Evolutionary conservation across 2,113 vertebrate genomes (phyloP).

Genomic region (Platysteira castanea): DNA sequence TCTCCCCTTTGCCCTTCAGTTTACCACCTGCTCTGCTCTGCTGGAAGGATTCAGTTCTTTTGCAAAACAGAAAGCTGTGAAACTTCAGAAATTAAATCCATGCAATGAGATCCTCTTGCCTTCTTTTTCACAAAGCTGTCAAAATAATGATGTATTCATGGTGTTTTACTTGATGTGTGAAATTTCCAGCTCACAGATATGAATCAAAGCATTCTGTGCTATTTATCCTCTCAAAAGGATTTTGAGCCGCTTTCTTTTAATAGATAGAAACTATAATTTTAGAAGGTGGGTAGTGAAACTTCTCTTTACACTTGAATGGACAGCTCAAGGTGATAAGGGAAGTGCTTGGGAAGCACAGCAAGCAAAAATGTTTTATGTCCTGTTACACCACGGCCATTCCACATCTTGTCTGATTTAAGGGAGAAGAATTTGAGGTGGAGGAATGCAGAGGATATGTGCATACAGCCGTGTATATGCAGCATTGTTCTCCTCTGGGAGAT

Average conservation of each 20-base stretch:
- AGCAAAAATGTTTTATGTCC: neutral
- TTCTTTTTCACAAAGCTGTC: constrained; percentile 42
- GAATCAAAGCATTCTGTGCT: constrained; percentile 46
- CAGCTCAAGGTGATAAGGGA: constrained; percentile 28
- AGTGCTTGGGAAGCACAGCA: neutral
- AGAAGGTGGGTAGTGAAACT: constrained; percentile 8
- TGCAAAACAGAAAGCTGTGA: constrained; percentile 26
- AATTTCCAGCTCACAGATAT: constrained; percentile 35
- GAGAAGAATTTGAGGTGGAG: neutral
- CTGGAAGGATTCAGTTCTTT: constrained; percentile 1
- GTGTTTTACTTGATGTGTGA: constrained; percentile 45
- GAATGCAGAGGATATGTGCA: neutral
- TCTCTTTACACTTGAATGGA: neutral
- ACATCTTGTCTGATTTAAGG: neutral
- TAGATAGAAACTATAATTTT: constrained; percentile 46
- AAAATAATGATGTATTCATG: constrained; percentile 53
- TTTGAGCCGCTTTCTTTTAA: neutral
- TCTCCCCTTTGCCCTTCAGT: neutral
- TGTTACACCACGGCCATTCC: neutral
- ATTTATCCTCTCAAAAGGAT: constrained; percentile 50
- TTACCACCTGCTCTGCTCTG: neutral
- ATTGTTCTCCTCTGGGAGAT: neutral
- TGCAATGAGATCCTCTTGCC: neutral
- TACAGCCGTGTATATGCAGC: neutral
- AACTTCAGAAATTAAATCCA: constrained; percentile 37